Base-by-base conservation (phyloP, 1,140 invertebrate species). In the Mercenaria mercenaria region DNA sequence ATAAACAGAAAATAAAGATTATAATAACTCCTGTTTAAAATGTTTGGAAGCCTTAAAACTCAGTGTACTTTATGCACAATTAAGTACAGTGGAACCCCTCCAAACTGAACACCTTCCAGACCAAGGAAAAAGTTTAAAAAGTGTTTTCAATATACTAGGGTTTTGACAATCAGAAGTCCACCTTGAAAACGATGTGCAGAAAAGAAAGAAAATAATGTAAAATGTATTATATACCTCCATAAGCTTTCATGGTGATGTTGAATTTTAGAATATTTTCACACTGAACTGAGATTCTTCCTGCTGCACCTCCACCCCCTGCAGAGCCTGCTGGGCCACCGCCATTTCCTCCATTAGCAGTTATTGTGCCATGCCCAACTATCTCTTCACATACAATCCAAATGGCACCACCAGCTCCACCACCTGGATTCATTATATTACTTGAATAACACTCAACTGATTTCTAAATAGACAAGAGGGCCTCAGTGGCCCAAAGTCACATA, bases 371-470 rank as follows among this genome's bases (percentile, higher is more conserved):
- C 2, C 94, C 94, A 34, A 91, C 77, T 29, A 93, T 92, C 79
- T 94, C 93, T 11, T 92, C 91, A 93, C 94, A 94, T 10, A 72
- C 69, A 39, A 94, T 94, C 93, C 93, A 94, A 15, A 94, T 81
- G 76, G 92, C 91, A 47, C 94, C 94, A 52, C 94, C 94, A 26
- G 93, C 89, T 56, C 94, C 94, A 52, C 94, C 94, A 89, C 94
- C 94, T 93, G 67, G 20, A 64, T 15, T 56, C 8, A 47, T 47
- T 18, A 47, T 18, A 47, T 8, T 47, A 47, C 18, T 8, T 47
- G 43, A 47, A 47, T 10, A n/a, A n/a, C n/a, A n/a, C n/a, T n/a
- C n/a, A n/a, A n/a, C n/a, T n/a, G n/a, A n/a, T n/a, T n/a, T n/a
- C n/a, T n/a, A n/a, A n/a, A n/a, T n/a, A n/a, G n/a, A n/a, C n/a